Percentiles rank a stretch among this genome's conserved stretches.
These are phyloP conservation scores for Odontamblyopus rebecca DNA, from an alignment of 2,797 vertebrate species.

Conservation along the genomic window DNA sequence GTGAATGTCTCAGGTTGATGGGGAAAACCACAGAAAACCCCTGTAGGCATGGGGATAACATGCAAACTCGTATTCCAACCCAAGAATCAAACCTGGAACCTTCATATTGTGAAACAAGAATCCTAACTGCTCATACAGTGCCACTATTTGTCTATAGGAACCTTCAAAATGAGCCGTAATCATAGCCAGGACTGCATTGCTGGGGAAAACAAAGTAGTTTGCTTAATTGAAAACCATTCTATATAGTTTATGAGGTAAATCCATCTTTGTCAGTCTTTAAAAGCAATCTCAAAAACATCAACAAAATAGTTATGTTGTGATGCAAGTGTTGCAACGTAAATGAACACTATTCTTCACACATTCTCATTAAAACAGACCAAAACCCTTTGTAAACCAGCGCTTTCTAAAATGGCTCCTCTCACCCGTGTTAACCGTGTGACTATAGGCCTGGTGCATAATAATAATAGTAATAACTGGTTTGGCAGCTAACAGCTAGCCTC, in stretches of 20 bases:
- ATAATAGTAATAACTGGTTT: slow-evolving; percentile 13
- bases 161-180: no score
- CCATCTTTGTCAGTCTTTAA: not conserved
- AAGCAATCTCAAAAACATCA: not conserved
- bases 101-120: no score
- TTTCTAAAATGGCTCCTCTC: not conserved
- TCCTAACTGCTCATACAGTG: no score
- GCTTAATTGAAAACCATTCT: not conserved
- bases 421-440: slow-evolving; percentile 7
- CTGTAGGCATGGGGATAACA: no score
- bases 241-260: not conserved
- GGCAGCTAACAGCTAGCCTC: not conserved
- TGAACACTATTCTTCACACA: not conserved
- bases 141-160: no score
- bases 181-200: no score
- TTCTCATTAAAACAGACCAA: not conserved
- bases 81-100: no score
- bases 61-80: no score
- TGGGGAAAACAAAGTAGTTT: no score
- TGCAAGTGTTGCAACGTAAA: not conserved
- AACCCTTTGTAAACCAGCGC: not conserved
- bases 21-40: no score
- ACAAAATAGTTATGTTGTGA: not conserved
- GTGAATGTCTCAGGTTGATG: no score
- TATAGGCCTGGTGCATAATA: slow-evolving; percentile 5